Evolutionary conservation across 2,113 vertebrate genomes (phyloP), one percentile per base, ranked within the genome.

Genomic region (Alouatta palliata): DNA sequence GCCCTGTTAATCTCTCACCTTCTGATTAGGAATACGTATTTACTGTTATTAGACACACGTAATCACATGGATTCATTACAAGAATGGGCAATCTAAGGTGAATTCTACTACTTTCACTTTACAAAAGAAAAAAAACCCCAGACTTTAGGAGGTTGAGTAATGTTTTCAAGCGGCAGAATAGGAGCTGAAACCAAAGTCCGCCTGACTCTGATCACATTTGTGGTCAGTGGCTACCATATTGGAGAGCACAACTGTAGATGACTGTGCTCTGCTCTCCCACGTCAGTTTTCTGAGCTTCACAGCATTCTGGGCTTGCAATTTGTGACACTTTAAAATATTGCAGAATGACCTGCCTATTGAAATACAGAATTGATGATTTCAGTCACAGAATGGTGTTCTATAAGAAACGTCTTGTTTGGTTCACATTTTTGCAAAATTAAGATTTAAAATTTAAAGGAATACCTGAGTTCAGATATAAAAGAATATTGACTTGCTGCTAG

Each of bases 281-380:
- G 40, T 37, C 61, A 45, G 25, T 88, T 84, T 30, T 71, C 52
- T 37, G 83, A 49, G 30, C 23, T 70, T 80, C 37, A 32, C 79
- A 21, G 21, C 21, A 37, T 73, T 58, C 27, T 61, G 37, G 45
- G 25, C 37, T 79, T 95, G 47, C 23, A 45, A 23, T 56, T 45
- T 19, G 25, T 87, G 47, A 52, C 35, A 87, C 85, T 95, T 83
- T 84, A n/a, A 66, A 84, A 45, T 96, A 77, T 95, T 20, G 27
- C 43, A 54, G 56, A 90, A 76, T 70, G 49, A 54, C 25, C 19
- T 79, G 40, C 21, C 58, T 70, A 14, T 47, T 77, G 30, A 21
- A 83, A 79, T 79, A 35, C 37, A 83, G 49, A 83, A 54, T 56
- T 20, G 10, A 71, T 23, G 43, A 19, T 54, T 16, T 35, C 35